These are phyloP conservation scores for Pseudomyrmex sp. DNA, from an alignment of 1,140 invertebrate species.

Conservation along the genomic window DNA sequence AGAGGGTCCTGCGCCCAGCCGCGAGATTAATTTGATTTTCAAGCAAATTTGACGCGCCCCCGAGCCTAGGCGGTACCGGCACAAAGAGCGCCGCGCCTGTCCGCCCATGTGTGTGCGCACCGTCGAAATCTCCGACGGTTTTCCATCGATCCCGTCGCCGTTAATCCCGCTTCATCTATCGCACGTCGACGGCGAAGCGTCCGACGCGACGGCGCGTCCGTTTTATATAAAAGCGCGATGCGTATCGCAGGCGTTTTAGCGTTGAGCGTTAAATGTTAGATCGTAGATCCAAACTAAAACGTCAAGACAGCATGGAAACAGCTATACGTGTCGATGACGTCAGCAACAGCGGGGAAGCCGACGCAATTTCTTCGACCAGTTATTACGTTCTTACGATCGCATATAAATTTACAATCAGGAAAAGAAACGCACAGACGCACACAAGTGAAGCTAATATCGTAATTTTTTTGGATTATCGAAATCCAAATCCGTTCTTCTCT, in stretches of 20 bases:
- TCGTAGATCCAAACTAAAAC: constrained; percentile 8
- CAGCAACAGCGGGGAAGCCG: background rate
- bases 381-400: background rate
- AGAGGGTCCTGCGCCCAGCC: constrained; percentile 71
- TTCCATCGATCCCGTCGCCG: constrained; percentile 44
- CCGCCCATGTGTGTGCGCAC: constrained; percentile 65
- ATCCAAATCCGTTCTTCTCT: no score
- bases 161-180: constrained; percentile 56
- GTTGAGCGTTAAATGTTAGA: constrained; percentile 32
- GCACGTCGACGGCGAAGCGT: constrained; percentile 18
- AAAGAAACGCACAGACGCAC: background rate
- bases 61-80: constrained; percentile 70
- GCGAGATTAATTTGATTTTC: constrained; percentile 83
- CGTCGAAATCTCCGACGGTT: constrained; percentile 61
- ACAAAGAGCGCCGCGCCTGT: constrained; percentile 74
- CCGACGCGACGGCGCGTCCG: constrained; percentile 30
- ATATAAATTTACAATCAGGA: background rate
- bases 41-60: constrained; percentile 82
- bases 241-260: constrained; percentile 43
- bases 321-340: constrained; percentile 27
- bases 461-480: no score
- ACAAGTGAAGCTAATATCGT: background rate
- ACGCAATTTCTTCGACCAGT: background rate
- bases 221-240: constrained; percentile 30
- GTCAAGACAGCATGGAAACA: background rate